These are phyloP conservation scores for Rhysida immarginata DNA, from an alignment of 1,140 invertebrate species.

Conservation along the genomic window DNA sequence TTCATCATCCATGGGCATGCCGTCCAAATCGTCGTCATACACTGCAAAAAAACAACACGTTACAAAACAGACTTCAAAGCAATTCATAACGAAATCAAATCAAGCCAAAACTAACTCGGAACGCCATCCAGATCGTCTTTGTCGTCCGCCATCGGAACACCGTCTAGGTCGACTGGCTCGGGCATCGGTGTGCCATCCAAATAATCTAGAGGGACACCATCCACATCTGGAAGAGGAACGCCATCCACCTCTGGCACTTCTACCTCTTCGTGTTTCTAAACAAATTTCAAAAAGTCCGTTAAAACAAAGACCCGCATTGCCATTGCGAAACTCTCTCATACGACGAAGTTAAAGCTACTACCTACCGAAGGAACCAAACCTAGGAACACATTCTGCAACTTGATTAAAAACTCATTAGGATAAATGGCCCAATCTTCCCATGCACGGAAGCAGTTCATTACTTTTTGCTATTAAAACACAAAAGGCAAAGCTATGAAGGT, in stretches of 20 bases:
- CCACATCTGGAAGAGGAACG: conserved; percentile 38
- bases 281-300: too few species aligned
- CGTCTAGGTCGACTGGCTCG: conserved; percentile 50
- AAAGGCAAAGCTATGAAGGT: too few species aligned
- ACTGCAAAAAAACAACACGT: conserved; percentile 39
- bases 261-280: background rate
- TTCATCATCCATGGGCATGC: conserved; percentile 48
- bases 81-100: background rate
- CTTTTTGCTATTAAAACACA: conserved; percentile 52
- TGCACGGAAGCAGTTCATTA: conserved; percentile 84
- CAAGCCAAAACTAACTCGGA: conserved; percentile 25
- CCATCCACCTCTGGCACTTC: conserved; percentile 26
- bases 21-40: conserved; percentile 64
- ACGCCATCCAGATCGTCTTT: conserved; percentile 52
- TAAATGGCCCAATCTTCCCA: conserved; percentile 99
- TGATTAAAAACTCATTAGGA: conserved; percentile 80
- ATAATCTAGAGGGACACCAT: conserved; percentile 39
- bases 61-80: conserved; percentile 1
- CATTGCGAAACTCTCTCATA: background rate
- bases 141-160: conserved; percentile 49
- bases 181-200: conserved; percentile 45
- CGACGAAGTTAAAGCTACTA: background rate
- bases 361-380: conserved; percentile 38
- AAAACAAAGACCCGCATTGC: too few species aligned
- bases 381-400: conserved; percentile 79